Evolutionary conservation across 2,888 invertebrate species (phyloP), one percentile per base, ranked within the genome.

Genomic region (Dasysyrphus tricinctus): DNA sequence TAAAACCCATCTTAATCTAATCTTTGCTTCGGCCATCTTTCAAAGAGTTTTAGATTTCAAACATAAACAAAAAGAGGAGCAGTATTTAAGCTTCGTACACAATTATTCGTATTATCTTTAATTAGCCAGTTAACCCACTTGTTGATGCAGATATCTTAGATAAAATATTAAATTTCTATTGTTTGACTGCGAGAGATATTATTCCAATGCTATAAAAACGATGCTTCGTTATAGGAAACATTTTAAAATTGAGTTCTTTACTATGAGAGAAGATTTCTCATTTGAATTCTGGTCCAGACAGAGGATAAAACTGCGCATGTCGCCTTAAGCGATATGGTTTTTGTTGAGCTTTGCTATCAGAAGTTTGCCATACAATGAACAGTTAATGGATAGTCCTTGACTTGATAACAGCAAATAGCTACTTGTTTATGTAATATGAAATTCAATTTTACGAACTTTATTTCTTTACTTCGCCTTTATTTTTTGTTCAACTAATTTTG

Each of bases 261-360:
- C n/a, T n/a, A n/a, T n/a, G n/a, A n/a, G n/a, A n/a, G n/a, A n/a
- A n/a, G n/a, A n/a, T n/a, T n/a, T n/a, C 49, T 54, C 14, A 34
- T 16, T 49, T 5, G 7, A 5, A 5, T 5, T 39, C 1, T 37
- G 37, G 37, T 7, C 49, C 56, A 59, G n/a, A n/a, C n/a, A n/a
- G 32, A 59, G 32, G 61, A 34, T 72, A 14, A 19, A 9, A 70
- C 2, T 16, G 59, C 81, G 81, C 81, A 82, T 49, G 81, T 39
- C 24, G 5, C 3, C 2, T 47, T 61, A 5, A 9, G n/a, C 9
- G 29, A 34, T 3, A 24, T 1, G 16, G 4, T 37, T 49, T 63
- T 42, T 39, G 24, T 42, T 11, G 32, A 73, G 72, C 57, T 81
- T 78, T 67, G 11, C 54, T 82, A 77, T 77, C 72, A 72, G 4